Conservation (phyloP, 2,113 vertebrate species). For the Diglossa brunneiventris region DNA sequence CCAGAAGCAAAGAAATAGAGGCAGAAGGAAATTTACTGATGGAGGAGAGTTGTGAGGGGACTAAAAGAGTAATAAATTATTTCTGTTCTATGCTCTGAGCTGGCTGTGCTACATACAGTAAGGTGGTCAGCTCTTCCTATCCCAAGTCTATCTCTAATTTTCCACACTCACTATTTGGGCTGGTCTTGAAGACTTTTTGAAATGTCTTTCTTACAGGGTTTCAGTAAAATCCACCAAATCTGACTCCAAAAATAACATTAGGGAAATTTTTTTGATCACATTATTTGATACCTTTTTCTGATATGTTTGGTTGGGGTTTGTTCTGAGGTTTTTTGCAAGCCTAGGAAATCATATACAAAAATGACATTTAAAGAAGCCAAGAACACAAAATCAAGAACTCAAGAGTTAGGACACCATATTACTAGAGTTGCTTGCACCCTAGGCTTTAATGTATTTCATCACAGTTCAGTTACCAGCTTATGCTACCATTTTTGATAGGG, state of each 20-base stretch:
- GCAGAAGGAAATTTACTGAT: not conserved
- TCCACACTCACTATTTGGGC: not conserved
- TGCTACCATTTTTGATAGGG: not conserved
- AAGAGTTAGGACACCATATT: not conserved
- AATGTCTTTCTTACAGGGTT: not conserved
- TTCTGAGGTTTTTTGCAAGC: not conserved
- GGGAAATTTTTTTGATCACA: not conserved
- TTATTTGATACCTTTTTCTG: not conserved
- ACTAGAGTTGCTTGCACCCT: not conserved
- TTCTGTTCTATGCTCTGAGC: not conserved
- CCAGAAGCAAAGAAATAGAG: rapidly evolving
- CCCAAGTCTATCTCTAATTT: not conserved
- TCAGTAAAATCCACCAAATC: not conserved
- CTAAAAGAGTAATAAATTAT: not conserved
- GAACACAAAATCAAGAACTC: not conserved
- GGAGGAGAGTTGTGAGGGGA: not conserved
- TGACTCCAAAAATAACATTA: not conserved
- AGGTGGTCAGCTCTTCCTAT: not conserved
- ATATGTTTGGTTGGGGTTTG: not conserved
- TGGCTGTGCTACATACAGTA: not conserved
- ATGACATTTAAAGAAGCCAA: not conserved
- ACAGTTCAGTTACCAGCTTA: not conserved
- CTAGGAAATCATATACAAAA: not conserved
- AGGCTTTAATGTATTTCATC: not conserved
- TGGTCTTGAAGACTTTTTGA: not conserved